Evolutionary conservation across 23 tunicate genomes (phyloP).

Genomic region (Styela clava): DNA sequence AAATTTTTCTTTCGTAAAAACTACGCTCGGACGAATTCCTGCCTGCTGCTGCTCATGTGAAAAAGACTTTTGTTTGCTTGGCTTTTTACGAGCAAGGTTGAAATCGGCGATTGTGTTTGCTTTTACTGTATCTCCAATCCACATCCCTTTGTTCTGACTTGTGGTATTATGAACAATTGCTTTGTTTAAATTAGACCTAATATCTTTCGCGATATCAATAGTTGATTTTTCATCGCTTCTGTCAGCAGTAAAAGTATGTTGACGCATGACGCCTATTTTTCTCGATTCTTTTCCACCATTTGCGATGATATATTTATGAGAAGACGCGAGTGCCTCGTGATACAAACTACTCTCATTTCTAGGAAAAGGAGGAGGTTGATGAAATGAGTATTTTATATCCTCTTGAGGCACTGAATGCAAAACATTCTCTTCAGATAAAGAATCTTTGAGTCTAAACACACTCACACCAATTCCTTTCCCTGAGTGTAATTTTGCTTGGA

Average conservation of each 20-base stretch:
- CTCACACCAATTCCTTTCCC: conserved; percentile 21
- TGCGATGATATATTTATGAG: conserved; percentile 12
- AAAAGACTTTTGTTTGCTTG: not conserved
- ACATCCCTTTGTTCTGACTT: not conserved
- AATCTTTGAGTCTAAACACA: conserved; percentile 7
- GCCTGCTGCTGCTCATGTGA: too few relatives aligned
- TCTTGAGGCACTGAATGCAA: conserved; percentile 23
- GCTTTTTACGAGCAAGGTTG: not conserved
- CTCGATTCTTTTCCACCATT: not conserved
- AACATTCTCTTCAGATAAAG: not conserved
- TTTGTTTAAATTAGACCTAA: not conserved
- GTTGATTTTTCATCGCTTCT: not conserved
- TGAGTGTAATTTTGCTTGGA: conserved; percentile 12
- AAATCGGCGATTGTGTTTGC: conserved; percentile 16
- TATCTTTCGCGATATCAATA: not conserved
- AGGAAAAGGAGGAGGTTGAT: not conserved
- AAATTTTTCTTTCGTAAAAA: conserved; percentile 8
- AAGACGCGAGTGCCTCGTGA: conserved; percentile 28
- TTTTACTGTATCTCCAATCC: not conserved
- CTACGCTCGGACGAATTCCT: not conserved
- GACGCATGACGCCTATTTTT: not conserved
- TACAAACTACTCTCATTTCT: conserved; percentile 7
- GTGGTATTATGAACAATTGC: not conserved
- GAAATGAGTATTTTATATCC: conserved; percentile 18
- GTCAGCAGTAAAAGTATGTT: not conserved